These are phyloP conservation scores for Lepeophtheirus salmonis DNA, from an alignment of 1,140 invertebrate species.

Conservation along the genomic window DNA sequence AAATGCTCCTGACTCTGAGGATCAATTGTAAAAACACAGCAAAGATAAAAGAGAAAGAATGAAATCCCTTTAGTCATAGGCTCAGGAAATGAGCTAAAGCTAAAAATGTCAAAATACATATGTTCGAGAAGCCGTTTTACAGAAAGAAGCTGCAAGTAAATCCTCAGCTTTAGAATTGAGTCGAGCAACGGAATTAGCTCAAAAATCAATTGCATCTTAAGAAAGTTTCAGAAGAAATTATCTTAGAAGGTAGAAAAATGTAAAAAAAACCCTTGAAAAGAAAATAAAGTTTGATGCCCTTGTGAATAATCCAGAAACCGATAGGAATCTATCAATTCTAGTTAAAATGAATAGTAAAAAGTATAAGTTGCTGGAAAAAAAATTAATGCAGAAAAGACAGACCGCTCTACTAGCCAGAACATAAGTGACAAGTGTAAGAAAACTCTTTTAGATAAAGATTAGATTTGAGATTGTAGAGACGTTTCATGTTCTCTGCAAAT, in stretches of 20 bases:
- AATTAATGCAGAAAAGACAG: slow-evolving; percentile 37
- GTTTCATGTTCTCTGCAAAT: no score
- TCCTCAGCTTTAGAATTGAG: slow-evolving; percentile 38
- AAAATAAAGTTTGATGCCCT: slow-evolving; percentile 37
- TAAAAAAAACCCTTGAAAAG: slow-evolving; percentile 30
- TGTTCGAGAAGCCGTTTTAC: slow-evolving; percentile 49
- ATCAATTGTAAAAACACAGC: slow-evolving; percentile 63
- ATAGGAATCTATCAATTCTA: slow-evolving; percentile 48
- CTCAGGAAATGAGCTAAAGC: slow-evolving; percentile 71
- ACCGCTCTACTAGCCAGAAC: slow-evolving; percentile 25
- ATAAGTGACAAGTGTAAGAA: background rate
- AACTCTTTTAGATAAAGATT: no score
- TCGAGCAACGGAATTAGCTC: slow-evolving; percentile 55
- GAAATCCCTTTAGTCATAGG: slow-evolving; percentile 88
- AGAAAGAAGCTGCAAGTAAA: slow-evolving; percentile 24
- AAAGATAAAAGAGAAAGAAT: slow-evolving; percentile 63
- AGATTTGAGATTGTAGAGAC: no score
- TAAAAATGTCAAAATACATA: slow-evolving; percentile 60
- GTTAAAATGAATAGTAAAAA: slow-evolving; percentile 49
- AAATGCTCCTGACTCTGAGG: slow-evolving; percentile 64
- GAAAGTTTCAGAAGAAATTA: slow-evolving; percentile 68
- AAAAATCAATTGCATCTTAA: slow-evolving; percentile 74
- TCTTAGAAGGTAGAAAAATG: slow-evolving; percentile 44
- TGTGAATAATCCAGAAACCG: slow-evolving; percentile 42
- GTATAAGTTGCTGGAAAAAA: slow-evolving; percentile 49